These are phyloP conservation scores for Sialia sialis DNA, from an alignment of 2,113 vertebrate genomes.

Conservation along the genomic window DNA sequence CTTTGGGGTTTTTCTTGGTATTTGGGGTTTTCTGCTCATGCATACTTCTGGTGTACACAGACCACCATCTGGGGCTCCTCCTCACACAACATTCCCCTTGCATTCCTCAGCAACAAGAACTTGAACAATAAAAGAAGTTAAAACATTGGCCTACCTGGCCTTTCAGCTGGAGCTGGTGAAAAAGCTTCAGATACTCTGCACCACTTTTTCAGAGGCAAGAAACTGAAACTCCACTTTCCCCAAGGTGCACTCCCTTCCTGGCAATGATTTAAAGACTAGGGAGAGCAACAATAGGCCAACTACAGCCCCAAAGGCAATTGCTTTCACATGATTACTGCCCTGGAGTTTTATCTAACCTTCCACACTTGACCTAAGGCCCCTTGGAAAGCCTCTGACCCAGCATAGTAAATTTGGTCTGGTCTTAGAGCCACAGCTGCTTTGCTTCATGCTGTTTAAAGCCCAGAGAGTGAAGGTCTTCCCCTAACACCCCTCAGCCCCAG, in stretches of 20 bases:
- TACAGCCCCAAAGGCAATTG: not conserved
- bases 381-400: not conserved
- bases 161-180: not conserved
- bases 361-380: not conserved
- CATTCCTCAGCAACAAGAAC: not conserved
- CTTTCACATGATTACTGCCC: not conserved
- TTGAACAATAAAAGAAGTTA: not conserved
- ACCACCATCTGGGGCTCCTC: not conserved
- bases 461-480: not conserved
- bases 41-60: not conserved
- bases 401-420: not conserved
- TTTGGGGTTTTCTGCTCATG: not conserved
- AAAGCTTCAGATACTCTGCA: not conserved
- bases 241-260: rapidly evolving
- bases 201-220: not conserved
- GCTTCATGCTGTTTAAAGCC: not conserved
- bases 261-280: not conserved
- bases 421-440: not conserved
- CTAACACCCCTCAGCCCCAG: not conserved
- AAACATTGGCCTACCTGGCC: not conserved
- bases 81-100: not conserved
- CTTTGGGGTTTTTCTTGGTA: not conserved
- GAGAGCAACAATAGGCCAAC: not conserved
- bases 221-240: not conserved
- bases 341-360: not conserved